Evolutionary conservation across 2,888 invertebrate genomes (phyloP).

Genomic region (Hetaerina titia): DNA sequence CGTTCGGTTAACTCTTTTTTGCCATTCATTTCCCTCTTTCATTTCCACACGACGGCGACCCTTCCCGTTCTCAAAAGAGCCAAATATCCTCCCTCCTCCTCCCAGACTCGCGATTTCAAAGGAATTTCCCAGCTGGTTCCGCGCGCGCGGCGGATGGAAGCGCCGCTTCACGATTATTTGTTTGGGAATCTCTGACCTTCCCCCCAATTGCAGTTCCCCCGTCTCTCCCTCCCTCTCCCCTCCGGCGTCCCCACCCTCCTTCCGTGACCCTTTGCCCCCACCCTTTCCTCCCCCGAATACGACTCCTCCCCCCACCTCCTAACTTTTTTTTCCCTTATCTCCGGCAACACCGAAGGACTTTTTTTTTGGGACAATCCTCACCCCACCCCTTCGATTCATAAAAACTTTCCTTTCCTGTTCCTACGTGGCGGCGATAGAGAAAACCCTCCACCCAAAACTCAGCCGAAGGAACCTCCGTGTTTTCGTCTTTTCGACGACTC

Average conservation of each 20-base stretch:
- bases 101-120: neutral
- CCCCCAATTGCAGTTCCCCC: neutral
- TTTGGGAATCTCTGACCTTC: slow-evolving; percentile 27
- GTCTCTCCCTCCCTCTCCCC: too few species aligned
- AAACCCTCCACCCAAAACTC: neutral
- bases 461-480: neutral
- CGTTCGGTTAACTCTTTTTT: too few species aligned
- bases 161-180: neutral
- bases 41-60: too few species aligned
- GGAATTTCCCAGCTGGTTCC: neutral
- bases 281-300: neutral
- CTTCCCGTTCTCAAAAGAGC: too few species aligned
- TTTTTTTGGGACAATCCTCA: neutral
- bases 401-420: slow-evolving; percentile 35
- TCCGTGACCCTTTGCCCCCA: neutral
- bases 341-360: neutral
- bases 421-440: neutral
- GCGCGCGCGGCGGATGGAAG: slow-evolving; percentile 2
- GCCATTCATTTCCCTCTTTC: too few species aligned
- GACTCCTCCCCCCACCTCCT: neutral
- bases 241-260: neutral
- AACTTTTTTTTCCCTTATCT: neutral
- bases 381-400: neutral
- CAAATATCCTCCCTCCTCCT: neutral
- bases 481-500: neutral